These are phyloP conservation scores for Trochalopteron elliotii DNA, from an alignment of 2,113 vertebrate species.

Conservation along the genomic window DNA sequence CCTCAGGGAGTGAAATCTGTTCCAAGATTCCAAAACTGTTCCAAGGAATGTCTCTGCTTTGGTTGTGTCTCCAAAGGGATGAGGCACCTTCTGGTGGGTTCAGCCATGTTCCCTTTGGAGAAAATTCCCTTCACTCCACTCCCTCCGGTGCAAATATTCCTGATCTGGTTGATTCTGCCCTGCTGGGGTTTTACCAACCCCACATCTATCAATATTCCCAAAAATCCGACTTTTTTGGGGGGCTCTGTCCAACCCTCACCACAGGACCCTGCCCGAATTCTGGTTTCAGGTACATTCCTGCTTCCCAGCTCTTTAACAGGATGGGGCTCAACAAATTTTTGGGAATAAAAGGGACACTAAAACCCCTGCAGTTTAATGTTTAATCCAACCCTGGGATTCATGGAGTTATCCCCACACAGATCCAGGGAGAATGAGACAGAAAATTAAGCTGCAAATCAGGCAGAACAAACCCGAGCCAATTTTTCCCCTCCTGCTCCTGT, in stretches of 20 bases:
- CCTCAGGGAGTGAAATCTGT: fast-evolving
- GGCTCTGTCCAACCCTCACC: neutral
- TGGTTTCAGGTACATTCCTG: neutral
- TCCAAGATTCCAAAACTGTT: neutral
- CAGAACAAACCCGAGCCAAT: neutral
- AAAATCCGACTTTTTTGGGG: fast-evolving
- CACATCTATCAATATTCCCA: fast-evolving
- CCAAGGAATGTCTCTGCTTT: neutral
- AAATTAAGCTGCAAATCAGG: neutral
- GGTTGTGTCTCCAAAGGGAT: neutral
- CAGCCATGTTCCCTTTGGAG: neutral
- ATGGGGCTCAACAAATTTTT: neutral
- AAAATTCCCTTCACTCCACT: neutral
- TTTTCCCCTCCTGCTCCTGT: neutral
- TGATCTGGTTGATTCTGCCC: neutral
- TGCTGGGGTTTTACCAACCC: neutral
- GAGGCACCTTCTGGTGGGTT: neutral
- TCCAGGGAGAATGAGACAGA: neutral
- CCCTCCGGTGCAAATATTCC: neutral
- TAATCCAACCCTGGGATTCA: neutral
- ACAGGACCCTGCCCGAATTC: neutral
- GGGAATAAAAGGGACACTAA: neutral
- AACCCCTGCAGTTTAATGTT: neutral
- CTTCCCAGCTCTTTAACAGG: neutral
- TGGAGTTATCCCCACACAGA: fast-evolving